phyloP scores from a whole-genome alignment of 64 coral and sea anemone species.

The Montipora capricornis region DNA sequence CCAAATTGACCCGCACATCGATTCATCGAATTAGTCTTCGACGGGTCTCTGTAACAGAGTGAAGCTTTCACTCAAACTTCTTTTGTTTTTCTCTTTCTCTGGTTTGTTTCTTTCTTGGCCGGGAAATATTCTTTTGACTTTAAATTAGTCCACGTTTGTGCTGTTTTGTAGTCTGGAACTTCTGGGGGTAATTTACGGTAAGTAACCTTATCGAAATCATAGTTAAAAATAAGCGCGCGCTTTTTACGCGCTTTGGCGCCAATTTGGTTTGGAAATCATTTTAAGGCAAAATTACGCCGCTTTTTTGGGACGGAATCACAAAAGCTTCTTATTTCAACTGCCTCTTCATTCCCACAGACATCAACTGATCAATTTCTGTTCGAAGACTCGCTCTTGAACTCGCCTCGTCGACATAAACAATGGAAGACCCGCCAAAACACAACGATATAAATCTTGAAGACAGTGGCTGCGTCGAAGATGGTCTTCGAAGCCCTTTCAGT shows the following conservation, averaged over 20 bases:
- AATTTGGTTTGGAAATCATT: no score
- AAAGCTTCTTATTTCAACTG: not conserved
- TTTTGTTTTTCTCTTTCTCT: not conserved
- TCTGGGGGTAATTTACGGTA: not conserved
- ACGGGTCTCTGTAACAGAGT: no score
- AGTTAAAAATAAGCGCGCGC: not conserved
- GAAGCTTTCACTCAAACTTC: not conserved
- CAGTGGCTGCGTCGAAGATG: constrained; percentile 32
- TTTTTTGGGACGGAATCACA: not conserved
- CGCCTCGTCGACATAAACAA: not conserved
- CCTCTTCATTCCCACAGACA: not conserved
- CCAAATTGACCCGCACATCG: not conserved
- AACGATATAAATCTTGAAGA: constrained; percentile 25
- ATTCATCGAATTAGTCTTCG: not conserved
- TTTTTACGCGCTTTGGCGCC: not conserved
- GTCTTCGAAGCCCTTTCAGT: not conserved
- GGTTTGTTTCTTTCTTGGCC: not conserved
- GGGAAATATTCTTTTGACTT: no score
- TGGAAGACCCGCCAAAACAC: constrained; percentile 11
- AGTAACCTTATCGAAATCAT: not conserved
- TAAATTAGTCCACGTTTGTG: not conserved
- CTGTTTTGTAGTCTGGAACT: not conserved
- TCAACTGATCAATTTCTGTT: not conserved
- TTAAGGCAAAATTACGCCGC: no score
- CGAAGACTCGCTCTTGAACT: not conserved